Percentiles rank a stretch among this genome's conserved stretches.
Evolutionary conservation across 2,113 vertebrate species (phyloP).

Genomic region (Lamprologus ornatipinnis): DNA sequence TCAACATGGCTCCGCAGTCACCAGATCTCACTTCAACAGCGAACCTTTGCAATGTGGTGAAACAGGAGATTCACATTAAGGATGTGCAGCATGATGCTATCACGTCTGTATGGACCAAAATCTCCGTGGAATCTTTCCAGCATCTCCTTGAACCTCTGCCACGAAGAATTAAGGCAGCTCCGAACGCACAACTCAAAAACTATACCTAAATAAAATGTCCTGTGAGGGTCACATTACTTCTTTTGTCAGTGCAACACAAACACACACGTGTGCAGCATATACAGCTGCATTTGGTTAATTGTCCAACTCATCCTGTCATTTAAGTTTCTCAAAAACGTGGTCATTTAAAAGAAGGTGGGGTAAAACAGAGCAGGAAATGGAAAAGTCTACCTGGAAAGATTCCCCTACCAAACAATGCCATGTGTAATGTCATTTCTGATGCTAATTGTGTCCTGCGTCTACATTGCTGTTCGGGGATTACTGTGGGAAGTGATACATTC

Average conservation of each 20-base stretch:
- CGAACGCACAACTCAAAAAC: not conserved
- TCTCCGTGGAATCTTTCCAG: not conserved
- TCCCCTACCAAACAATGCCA: slow-evolving; percentile 9
- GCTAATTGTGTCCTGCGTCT: not conserved
- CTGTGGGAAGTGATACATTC: slow-evolving; percentile 18
- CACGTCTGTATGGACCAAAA: not conserved
- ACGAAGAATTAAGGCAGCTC: not conserved
- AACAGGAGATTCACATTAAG: not conserved
- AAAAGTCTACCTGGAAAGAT: not conserved
- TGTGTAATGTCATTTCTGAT: not conserved
- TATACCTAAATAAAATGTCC: not conserved
- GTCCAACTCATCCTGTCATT: not conserved
- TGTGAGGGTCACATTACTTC: not conserved
- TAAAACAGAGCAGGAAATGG: not conserved
- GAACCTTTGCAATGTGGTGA: not conserved
- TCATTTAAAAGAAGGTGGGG: not conserved
- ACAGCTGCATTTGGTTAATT: not conserved
- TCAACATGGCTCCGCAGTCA: not conserved
- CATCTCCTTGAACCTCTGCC: not conserved
- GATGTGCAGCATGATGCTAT: not conserved
- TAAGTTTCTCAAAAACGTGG: not conserved
- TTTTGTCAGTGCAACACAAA: not conserved
- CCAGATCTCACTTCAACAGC: not conserved
- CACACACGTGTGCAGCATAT: not conserved
- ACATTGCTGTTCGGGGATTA: not conserved